These are phyloP conservation scores for Platycheirus rosarum DNA, from an alignment of 2,888 invertebrate species.

Conservation along the genomic window DNA sequence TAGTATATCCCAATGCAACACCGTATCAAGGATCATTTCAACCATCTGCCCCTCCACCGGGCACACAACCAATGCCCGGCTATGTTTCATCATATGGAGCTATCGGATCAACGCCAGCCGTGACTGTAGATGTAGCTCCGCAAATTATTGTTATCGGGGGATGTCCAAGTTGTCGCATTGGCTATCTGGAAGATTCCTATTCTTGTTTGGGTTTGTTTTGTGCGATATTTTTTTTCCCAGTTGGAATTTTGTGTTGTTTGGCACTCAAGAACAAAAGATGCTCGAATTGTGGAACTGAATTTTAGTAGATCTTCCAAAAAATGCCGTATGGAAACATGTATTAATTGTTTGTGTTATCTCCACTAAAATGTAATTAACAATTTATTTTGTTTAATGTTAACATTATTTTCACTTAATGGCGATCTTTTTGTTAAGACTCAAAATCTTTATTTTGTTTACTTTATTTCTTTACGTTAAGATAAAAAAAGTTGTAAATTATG, in stretches of 20 bases:
- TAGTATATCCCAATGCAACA: slow-evolving; percentile 73
- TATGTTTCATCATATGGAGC: slow-evolving; percentile 84
- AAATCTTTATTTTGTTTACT: too few relatives aligned
- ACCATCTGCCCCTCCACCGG: slow-evolving; percentile 53
- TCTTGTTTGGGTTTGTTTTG: slow-evolving; percentile 92
- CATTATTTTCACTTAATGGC: too few relatives aligned
- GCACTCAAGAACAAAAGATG: slow-evolving; percentile 92
- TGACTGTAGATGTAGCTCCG: slow-evolving; percentile 86
- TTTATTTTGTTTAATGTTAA: too few relatives aligned
- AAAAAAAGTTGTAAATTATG: too few relatives aligned
- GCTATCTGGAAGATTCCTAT: slow-evolving; percentile 93
- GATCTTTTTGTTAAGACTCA: too few relatives aligned
- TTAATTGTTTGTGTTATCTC: slow-evolving; percentile 8
- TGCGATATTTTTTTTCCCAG: slow-evolving; percentile 86
- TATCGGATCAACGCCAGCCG: slow-evolving; percentile 83
- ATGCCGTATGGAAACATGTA: background rate
- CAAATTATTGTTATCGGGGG: slow-evolving; percentile 93
- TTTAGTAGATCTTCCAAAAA: slow-evolving; percentile 79
- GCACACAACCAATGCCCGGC: slow-evolving; percentile 29
- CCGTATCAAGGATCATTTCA: slow-evolving; percentile 49
- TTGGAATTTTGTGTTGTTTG: slow-evolving; percentile 94
- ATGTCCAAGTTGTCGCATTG: slow-evolving; percentile 94
- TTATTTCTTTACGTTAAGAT: too few relatives aligned
- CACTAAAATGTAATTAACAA: too few relatives aligned
- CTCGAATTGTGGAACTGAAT: slow-evolving; percentile 93